Conservation (phyloP, 2,113 vertebrate genomes). For the Perca fluviatilis region DNA sequence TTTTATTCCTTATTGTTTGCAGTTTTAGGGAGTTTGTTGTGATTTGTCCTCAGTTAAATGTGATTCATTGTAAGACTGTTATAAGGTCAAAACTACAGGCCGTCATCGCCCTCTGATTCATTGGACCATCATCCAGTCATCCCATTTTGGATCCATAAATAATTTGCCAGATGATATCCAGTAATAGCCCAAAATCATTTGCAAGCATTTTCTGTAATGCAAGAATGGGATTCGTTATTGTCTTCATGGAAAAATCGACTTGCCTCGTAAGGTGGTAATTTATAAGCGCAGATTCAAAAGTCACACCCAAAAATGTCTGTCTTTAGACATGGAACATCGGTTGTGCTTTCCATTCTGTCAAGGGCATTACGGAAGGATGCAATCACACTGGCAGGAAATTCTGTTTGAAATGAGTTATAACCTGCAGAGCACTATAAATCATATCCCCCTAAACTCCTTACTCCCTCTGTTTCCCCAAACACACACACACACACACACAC, state of each 20-base stretch:
- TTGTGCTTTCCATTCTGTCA: conserved; percentile 80
- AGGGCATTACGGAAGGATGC: conserved; percentile 78
- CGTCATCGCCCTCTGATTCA: conserved; percentile 21
- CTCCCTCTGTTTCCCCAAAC: conserved; percentile 23
- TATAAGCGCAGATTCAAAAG: conserved; percentile 69
- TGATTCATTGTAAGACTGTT: conserved; percentile 25
- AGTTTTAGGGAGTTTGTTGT: conserved; percentile 20
- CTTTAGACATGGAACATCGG: conserved; percentile 77
- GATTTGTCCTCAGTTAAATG: conserved; percentile 31
- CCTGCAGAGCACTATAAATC: conserved; percentile 76
- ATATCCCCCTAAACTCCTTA: conserved; percentile 61
- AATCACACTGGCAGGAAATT: conserved; percentile 76
- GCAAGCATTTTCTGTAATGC: conserved; percentile 47
- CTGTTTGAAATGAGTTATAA: conserved; percentile 80
- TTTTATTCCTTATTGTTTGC: conserved; percentile 46
- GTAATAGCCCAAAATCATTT: conserved; percentile 50
- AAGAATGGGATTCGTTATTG: conserved; percentile 50
- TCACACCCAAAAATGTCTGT: conserved; percentile 70
- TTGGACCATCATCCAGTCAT: conserved; percentile 20
- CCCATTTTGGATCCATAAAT: conserved; percentile 61
- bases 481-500: conserved; percentile 10
- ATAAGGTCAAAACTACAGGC: conserved; percentile 45
- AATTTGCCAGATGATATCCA: conserved; percentile 43
- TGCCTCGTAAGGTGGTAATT: conserved; percentile 70
- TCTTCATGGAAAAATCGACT: conserved; percentile 62